phyloP scores from a whole-genome alignment of 1,140 invertebrate species.

The Drosophila ercepeae region DNA sequence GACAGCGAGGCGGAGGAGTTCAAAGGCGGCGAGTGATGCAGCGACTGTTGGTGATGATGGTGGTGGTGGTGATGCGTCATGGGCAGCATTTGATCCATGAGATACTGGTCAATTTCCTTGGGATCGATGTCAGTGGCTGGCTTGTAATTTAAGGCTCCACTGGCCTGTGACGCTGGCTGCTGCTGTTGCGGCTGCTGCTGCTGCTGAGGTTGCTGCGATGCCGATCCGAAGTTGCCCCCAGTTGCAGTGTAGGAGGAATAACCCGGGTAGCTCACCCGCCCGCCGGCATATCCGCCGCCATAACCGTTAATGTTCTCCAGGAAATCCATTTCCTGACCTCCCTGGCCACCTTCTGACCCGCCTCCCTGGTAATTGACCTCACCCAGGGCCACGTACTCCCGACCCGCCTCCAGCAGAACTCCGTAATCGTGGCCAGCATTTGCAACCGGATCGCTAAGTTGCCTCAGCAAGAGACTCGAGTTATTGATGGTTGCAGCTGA shows the following conservation, averaged over 20 bases:
- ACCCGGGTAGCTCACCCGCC: constrained; percentile 30
- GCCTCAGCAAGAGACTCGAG: constrained; percentile 58
- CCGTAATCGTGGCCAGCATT: constrained; percentile 51
- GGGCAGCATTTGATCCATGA: constrained; percentile 82
- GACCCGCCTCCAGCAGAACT: constrained; percentile 60
- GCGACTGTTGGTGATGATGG: constrained; percentile 4
- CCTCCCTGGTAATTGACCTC: constrained; percentile 56
- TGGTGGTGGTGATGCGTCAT: constrained; percentile 53
- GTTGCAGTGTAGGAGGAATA: constrained; percentile 57
- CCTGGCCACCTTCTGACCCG: background rate
- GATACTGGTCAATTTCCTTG: constrained; percentile 83
- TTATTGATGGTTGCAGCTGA: constrained; percentile 26
- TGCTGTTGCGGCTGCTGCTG: constrained; percentile 9
- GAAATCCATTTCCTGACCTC: constrained; percentile 65
- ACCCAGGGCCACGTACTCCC: constrained; percentile 69
- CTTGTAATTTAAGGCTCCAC: constrained; percentile 79
- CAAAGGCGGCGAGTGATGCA: constrained; percentile 57
- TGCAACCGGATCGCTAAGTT: constrained; percentile 58
- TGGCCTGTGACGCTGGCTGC: constrained; percentile 60
- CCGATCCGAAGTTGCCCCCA: constrained; percentile 23
- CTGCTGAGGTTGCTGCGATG: constrained; percentile 15
- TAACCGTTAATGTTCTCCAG: constrained; percentile 65
- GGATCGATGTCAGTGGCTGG: constrained; percentile 76
- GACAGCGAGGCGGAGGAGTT: constrained; percentile 72
- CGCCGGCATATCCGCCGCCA: constrained; percentile 39